These are phyloP conservation scores for human DNA, from an alignment of 2,113 vertebrate genomes.

Conservation along the genomic window DNA sequence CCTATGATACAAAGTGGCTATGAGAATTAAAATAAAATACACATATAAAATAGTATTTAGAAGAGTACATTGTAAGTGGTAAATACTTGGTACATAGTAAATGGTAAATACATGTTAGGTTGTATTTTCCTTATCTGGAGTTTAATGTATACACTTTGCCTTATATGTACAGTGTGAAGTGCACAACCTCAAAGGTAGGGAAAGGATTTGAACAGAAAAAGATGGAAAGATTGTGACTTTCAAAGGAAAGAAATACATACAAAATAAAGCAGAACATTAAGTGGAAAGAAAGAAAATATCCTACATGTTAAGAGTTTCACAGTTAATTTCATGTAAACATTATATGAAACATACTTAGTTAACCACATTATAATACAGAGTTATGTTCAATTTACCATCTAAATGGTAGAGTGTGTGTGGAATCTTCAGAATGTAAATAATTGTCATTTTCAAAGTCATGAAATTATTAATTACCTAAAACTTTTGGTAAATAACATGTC, in stretches of 20 bases:
- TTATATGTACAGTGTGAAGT: background rate
- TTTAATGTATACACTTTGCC: background rate
- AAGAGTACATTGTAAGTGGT: background rate
- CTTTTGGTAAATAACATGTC: background rate
- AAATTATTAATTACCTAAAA: constrained; percentile 28
- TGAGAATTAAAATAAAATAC: constrained; percentile 34
- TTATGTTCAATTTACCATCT: background rate
- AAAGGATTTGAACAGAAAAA: background rate
- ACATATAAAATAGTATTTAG: background rate
- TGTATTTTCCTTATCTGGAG: background rate
- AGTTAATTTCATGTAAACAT: background rate
- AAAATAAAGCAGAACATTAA: background rate
- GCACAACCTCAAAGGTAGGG: background rate
- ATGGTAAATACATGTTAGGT: background rate
- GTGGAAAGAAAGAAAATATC: background rate
- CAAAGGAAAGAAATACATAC: background rate
- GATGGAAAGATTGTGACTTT: background rate
- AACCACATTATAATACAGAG: background rate
- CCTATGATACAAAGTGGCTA: background rate
- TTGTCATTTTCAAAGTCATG: constrained; percentile 31
- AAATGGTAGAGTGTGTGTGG: background rate
- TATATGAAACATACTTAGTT: background rate
- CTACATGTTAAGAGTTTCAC: background rate
- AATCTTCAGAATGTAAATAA: constrained; percentile 36
- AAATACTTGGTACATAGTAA: background rate